Evolutionary conservation across 2,113 vertebrate genomes (phyloP), one percentile per base, ranked within the genome.

Genomic region (Polyodon spathula): DNA sequence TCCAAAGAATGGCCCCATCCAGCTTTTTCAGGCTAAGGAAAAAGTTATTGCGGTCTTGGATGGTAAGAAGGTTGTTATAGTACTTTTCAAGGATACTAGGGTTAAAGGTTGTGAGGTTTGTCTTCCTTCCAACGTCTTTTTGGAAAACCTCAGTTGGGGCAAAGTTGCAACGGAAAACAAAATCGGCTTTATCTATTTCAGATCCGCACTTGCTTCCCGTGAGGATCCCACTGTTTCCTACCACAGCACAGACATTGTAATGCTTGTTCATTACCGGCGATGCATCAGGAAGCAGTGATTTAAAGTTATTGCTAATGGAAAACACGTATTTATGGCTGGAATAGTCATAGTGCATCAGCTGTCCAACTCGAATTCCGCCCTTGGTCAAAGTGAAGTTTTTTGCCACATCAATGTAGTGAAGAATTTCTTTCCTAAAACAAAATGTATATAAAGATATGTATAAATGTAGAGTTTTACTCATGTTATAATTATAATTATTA

Each of bases 271-370:
- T 67, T 74, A 97, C 81, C 0, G 93, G 96, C 0, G 96, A 96
- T 10, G 78, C 78, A 0, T 97, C 91, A 0, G 96, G 96, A 14
- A 99, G 93, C 63, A 99, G 88, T 0, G 93, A 94, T 12, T 80
- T 81, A 79, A 99, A 94, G 87, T 89, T 97, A 72, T 92, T 92
- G 37, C 94, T 90, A 63, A 98, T 91, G 52, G 95, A 93, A 74
- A 94, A 99, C 17, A 99, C 96, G 0, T 98, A 99, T 72, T 98
- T 97, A 64, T 97, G 94, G 81, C 92, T 97, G 81, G 96, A 99
- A 64, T 98, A 99, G 70, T 97, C 95, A 8, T 95, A 99, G 72
- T 99, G 96, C 93, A 99, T 94, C 71, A 99, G 86, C 79, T 99
- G 96, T 60, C 96, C 96, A 0, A 91, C 83, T 15, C 86, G 85